Evolutionary conservation across 2,113 vertebrate genomes (phyloP), one percentile per base, ranked within the genome.

Genomic region (Nesogale talazaci): DNA sequence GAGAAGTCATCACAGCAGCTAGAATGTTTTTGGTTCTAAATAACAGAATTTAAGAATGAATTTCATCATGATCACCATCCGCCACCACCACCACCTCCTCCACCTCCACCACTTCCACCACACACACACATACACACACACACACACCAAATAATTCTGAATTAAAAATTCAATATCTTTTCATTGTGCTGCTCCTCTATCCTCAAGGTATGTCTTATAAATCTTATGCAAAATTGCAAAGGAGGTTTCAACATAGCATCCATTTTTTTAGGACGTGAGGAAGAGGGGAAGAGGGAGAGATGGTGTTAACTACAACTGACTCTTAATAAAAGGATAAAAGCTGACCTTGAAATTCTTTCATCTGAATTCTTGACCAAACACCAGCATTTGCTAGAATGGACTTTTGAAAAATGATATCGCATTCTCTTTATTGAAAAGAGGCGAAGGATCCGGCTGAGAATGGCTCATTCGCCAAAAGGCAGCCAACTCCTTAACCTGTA

Each of bases 291-390:
- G 7, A 57, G 22, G 23, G 23, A 57, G 29, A 19, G 23, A 4
- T 29, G 10, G 14, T 52, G 7, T 59, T 23, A 36, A 6, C 29
- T 82, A 20, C 23, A 92, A 67, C 12, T 84, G 22, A 46, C 31
- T 91, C 42, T 82, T 77, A 90, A 29, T 46, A 46, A 46, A 65
- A 94, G 56, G 78, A 29, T 29, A 88, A 79, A 88, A 82, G 36
- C 36, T 67, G 23, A 77, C 59, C 27, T 2, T 6, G 40, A 72
- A 85, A n/a, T 74, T 56, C 67, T 87, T 57, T 61, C 27, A 81
- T 65, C 23, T 56, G 57, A 38, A 8, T 85, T 7, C 38, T 69
- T 57, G 29, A n/a, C 1, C 76, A 74, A 29, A 65, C 40, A 87
- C 40, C 29, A 31, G 23, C 20, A 67, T 19, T 74, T 78, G 69